Conservation (phyloP, 1,140 invertebrate species). For the Zaprionus camerounensis region DNA sequence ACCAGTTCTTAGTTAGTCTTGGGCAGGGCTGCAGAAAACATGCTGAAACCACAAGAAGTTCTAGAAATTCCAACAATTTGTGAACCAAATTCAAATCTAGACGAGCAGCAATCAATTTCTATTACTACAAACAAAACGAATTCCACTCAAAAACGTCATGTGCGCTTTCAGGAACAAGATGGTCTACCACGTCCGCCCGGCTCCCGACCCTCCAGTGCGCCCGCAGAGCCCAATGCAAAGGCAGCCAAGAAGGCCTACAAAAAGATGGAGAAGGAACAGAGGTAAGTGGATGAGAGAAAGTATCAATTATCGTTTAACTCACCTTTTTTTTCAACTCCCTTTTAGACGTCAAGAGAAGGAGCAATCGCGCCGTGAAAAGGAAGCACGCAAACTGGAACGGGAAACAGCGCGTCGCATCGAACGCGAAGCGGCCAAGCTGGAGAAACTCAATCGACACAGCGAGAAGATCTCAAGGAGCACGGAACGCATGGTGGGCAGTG, state of each 20-base stretch:
- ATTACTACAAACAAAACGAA: slow-evolving; percentile 20
- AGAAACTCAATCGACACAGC: slow-evolving; percentile 81
- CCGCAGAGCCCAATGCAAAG: slow-evolving; percentile 82
- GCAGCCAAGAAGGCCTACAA: slow-evolving; percentile 81
- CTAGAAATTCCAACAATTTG: not conserved
- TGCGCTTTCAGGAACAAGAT: slow-evolving; percentile 83
- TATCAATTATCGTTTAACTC: not conserved
- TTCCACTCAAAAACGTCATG: slow-evolving; percentile 73
- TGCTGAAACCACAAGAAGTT: slow-evolving; percentile 32
- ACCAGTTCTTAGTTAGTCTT: slow-evolving; percentile 45
- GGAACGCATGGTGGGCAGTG: slow-evolving; percentile 72
- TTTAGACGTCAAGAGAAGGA: slow-evolving; percentile 79
- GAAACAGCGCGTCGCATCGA: slow-evolving; percentile 77
- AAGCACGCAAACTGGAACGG: slow-evolving; percentile 78
- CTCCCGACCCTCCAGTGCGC: slow-evolving; percentile 79
- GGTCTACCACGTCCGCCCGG: slow-evolving; percentile 60
- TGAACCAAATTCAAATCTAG: not conserved
- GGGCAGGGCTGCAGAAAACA: slow-evolving; percentile 51
- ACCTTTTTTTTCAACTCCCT: too few relatives aligned
- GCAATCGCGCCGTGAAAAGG: slow-evolving; percentile 76
- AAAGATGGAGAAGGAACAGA: slow-evolving; percentile 82
- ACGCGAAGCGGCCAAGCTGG: slow-evolving; percentile 80
- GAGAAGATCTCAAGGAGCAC: slow-evolving; percentile 84
- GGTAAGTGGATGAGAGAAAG: slow-evolving; percentile 46
- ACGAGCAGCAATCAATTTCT: not conserved